Percentiles rank a stretch among this genome's conserved stretches.
Evolutionary conservation across 2,888 invertebrate species (phyloP).

Genomic region (Lutraria lutraria): DNA sequence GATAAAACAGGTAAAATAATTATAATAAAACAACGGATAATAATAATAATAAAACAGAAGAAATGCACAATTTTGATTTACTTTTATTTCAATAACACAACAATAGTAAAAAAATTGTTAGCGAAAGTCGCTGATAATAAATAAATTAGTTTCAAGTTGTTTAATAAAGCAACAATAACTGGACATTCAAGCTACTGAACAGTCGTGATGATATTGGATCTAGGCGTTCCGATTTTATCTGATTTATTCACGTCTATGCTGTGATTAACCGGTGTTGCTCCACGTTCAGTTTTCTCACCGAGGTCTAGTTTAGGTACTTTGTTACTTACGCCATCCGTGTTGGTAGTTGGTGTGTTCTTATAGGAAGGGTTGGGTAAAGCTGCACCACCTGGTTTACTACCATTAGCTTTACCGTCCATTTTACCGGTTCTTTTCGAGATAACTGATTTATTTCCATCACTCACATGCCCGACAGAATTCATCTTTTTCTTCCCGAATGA

Average conservation of each 20-base stretch:
- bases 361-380: background rate
- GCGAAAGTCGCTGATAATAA: too few species aligned
- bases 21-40: too few species aligned
- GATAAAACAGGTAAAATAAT: too few species aligned
- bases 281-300: conserved; percentile 7
- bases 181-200: conserved; percentile 32
- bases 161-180: background rate
- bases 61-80: too few species aligned
- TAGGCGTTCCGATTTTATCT: conserved; percentile 39
- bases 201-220: conserved; percentile 49
- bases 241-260: conserved; percentile 35
- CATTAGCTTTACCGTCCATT: background rate
- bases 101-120: too few species aligned
- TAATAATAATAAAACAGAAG: too few species aligned
- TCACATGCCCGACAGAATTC: background rate
- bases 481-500: conserved; percentile 14
- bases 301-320: conserved; percentile 4
- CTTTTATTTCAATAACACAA: too few species aligned
- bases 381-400: background rate
- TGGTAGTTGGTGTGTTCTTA: background rate
- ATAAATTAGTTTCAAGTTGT: too few species aligned
- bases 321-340: background rate
- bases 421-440: background rate
- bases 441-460: background rate
- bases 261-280: conserved; percentile 54